Evolutionary conservation across 2,888 invertebrate species (phyloP), one percentile per base, ranked within the genome.

Genomic region (Malthinus flaveolus): DNA sequence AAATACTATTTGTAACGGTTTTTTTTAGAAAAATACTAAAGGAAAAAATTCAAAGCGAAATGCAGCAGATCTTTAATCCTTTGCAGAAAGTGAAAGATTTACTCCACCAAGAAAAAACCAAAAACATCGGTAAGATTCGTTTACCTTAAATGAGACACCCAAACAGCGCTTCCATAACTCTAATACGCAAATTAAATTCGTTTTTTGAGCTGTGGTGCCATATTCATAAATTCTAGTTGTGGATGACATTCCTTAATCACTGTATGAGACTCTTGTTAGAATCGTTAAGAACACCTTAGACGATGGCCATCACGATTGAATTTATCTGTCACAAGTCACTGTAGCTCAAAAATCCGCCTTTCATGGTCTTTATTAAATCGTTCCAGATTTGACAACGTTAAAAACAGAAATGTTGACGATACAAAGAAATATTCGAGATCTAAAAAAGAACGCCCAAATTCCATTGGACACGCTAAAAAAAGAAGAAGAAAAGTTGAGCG

Each of bases 401-500:
- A 73, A 75, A 66, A 66, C 64, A 39, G 70, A 72, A 49, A 73
- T 76, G 71, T 65, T 71, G 12, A 39, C 59, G 3, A 66, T 76
- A 7, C 72, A 75, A 64, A 71, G 71, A 31, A 72, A 67, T 44
- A 71, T 75, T 49, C 66, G 71, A 46, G 66, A 64, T 49, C 37
- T 71, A 13, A 71, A 70, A 61, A 33, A 62, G 12, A 62, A 66
- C 34, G 64, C 67, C 7, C 68, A 67, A 59, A 32, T 47, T 1
- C 67, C 69, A 39, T 32, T 71, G 10, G 64, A 71, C 31, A 60
- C 56, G 23, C 63, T 75, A 33, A 44, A 63, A 47, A 59, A 64
- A 32, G 59, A 71, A 47, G 72, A 74, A 67, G 61, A 62, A 39
- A 61, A 64, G 34, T 60, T 76, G 44, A 53, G 45, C 15, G 70